Evolutionary conservation across 1,140 invertebrate genomes (phyloP), one percentile per base, ranked within the genome.

Genomic region (Melitaea cinxia): DNA sequence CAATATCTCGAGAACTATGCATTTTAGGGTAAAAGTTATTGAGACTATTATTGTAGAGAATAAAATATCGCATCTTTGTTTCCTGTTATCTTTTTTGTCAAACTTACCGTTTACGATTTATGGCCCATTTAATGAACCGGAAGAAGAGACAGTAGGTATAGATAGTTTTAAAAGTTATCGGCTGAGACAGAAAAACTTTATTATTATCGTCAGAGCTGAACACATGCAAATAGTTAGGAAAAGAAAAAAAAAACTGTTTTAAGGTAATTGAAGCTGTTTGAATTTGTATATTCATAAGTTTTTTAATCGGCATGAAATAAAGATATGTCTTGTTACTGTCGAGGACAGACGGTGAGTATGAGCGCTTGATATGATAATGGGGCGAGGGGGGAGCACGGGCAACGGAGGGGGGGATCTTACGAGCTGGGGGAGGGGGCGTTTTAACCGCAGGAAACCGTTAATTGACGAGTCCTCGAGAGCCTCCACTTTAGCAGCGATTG

Each of bases 381-480:
- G 19, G 7, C 17, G 12, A 17, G 35, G 21, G 37, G 49, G 19
- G 26, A 28, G 4, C 4, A 17, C 17, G 35, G 17, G 60, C 30
- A 33, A 9, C 3, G 30, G 6, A 33, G 2, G 30, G 30, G 30
- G 30, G 30, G 30, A 28, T 3, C 3, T 3, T 28, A 28, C 3
- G 7, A 4, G 30, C 30, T 6, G 17, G 24, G 37, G 9, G 4
- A n/a, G 28, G 26, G 21, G 60, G 33, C 14, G 59, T 35, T 17
- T 15, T 15, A 7, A 37, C 28, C 24, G 61, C 52, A 55, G 61
- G 52, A 56, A 63, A 57, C 45, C 66, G 59, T 53, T 57, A 68
- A 63, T 68, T 68, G 66, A 63, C 59, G 60, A 57, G 37, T 54
- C 42, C 49, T 59, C 30, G 47, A 58, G 10, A 14, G 4, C 23